Base-by-base conservation (phyloP, 2,888 invertebrate genomes). In the Drosophila antonietae region DNA sequence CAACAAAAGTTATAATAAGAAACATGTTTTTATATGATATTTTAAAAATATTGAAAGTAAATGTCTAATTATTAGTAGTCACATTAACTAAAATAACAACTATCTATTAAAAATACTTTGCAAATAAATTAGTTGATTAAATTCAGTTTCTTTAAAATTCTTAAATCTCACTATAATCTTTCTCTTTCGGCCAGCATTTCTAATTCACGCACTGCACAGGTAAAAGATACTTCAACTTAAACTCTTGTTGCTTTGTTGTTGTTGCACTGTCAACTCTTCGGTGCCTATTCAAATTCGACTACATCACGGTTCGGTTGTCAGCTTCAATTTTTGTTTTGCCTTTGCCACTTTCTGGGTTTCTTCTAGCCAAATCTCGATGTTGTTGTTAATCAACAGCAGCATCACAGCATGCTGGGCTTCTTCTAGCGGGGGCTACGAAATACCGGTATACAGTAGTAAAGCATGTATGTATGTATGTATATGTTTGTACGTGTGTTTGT, bases 371-470 rank as follows among this genome's bases (percentile, higher is more conserved):
- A 55, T 63, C 53, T 75, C 14, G 49, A 65, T 65, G 75, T 75
- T 80, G 60, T 41, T 75, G 58, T 61, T 73, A 63, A 69, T 62
- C 65, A 79, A 71, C 71, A 79, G 53, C 74, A 73, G 71, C 76
- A 80, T 75, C 71, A 61, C 57, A 62, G 59, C 62, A 64, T 44
- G 80, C 72, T 67, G 77, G 60, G 67, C 33, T 55, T 73, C 73
- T 64, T 67, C 47, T 53, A 64, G 8, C 46, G 62, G 65, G 78
- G 51, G 47, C 76, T 75, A 75, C 37, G 60, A 77, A 77, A 80
- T 80, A 80, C 80, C 77, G 77, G 77, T 78, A 80, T 80, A 77
- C 62, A 62, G 66, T 76, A 71, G 63, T 79, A 66, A 49, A 10
- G 31, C 10, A 58, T 68, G 65, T 53, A 52, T 58, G 55, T 53